Base-by-base conservation (phyloP, 23 tunicate species). In the Halocynthia aurantium region DNA sequence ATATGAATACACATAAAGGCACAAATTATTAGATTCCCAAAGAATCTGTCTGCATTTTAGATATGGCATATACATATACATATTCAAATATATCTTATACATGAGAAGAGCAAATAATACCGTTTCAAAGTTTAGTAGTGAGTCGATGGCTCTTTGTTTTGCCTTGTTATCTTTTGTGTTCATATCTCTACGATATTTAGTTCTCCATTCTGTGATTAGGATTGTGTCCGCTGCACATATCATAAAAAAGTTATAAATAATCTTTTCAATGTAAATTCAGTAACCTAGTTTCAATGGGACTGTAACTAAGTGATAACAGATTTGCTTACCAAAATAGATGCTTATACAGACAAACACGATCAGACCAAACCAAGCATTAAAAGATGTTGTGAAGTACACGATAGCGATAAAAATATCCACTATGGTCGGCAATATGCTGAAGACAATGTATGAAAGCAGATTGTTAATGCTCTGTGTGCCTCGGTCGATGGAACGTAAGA, bases 61-160 rank as follows among this genome's bases (percentile, higher is more conserved):
- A n/a, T n/a, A n/a, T n/a, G n/a, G n/a, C n/a, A n/a, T n/a, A n/a
- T n/a, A n/a, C n/a, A n/a, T n/a, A n/a, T n/a, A n/a, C n/a, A n/a
- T n/a, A n/a, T n/a, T 57, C 13, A 13, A 12, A 57, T 31, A 31
- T 31, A 31, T 31, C 44, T 31, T 4, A 31, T 31, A 31, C 44
- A 31, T 31, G 44, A 31, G 4, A 31, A 31, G 44, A 31, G 2
- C 52, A 52, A 50, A 52, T 31, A 52, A 17, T 13, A 93, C 98
- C 52, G 93, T 87, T 87, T 93, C 98, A 61, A 93, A 93, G 61
- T 93, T 93, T 5, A 93, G 85, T 22, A 93, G 63, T n/a, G 98
- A 93, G 68, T 93, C 98, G 69, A 93, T 87, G 19, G 98, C 98
- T 53, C 88, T 71, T 57, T 87, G 94, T 64, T 93, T 93, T 52